Conservation (phyloP, 2,113 vertebrate species). For the Neogale vison region DNA sequence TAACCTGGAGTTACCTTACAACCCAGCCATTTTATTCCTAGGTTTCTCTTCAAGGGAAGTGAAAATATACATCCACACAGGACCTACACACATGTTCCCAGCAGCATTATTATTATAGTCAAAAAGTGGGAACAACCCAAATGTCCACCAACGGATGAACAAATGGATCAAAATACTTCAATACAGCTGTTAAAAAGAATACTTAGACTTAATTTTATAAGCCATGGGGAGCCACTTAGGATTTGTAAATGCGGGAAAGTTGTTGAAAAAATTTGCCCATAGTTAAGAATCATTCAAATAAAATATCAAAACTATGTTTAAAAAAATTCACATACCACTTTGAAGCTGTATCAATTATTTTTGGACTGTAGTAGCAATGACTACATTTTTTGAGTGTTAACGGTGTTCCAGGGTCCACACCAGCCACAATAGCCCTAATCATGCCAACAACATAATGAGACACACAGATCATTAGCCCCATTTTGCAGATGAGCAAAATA, state of each 20-base stretch:
- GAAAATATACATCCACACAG: neutral
- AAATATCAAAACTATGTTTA: neutral
- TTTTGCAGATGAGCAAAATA: neutral
- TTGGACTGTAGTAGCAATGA: neutral
- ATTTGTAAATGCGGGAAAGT: neutral
- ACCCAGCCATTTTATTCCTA: neutral
- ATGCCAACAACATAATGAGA: neutral
- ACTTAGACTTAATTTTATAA: neutral
- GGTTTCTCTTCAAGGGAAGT: neutral
- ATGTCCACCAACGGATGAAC: neutral
- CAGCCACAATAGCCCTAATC: neutral
- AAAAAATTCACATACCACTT: neutral
- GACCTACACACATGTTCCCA: neutral
- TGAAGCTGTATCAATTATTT: neutral
- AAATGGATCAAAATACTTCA: neutral
- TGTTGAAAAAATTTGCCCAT: neutral
- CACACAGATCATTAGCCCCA: neutral
- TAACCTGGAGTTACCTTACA: neutral
- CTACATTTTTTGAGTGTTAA: neutral
- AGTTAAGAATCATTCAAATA: neutral
- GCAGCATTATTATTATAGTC: neutral
- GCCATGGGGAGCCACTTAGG: neutral
- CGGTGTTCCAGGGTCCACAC: neutral
- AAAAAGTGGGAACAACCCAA: neutral
- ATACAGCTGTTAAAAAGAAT: neutral